Conservation (phyloP, 2,888 invertebrate species). For the Napeogenes inachia region DNA sequence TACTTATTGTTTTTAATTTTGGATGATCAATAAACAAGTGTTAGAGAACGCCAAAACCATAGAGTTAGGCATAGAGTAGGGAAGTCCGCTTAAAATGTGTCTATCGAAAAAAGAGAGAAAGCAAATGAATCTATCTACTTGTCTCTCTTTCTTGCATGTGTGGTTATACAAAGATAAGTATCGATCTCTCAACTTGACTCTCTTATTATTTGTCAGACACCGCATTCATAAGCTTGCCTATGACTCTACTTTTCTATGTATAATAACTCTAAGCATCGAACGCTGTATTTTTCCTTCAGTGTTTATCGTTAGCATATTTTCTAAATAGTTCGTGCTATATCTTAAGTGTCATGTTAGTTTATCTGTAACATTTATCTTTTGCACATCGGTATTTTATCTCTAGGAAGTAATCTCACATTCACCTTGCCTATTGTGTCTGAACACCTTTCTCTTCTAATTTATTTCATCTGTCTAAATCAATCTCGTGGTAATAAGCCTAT, state of each 20-base stretch:
- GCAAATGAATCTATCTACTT: no score
- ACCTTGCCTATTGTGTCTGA: conserved; percentile 44
- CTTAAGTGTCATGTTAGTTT: conserved; percentile 25
- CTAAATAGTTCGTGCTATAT: conserved; percentile 14
- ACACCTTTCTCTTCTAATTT: conserved; percentile 44
- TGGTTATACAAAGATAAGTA: no score
- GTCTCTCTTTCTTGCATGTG: no score
- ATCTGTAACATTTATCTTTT: conserved; percentile 44
- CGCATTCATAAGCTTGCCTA: no score
- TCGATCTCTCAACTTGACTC: no score
- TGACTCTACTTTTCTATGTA: no score
- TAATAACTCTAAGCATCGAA: not conserved
- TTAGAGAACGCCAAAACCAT: no score
- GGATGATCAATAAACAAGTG: no score
- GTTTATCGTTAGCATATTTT: conserved; percentile 9
- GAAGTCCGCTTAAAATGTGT: no score
- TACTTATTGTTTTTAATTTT: not conserved
- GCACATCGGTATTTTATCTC: conserved; percentile 47
- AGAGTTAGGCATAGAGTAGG: no score
- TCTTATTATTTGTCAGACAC: no score
- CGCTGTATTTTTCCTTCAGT: not conserved
- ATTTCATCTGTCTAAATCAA: conserved; percentile 50
- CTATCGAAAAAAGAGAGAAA: no score
- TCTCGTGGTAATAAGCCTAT: conserved; percentile 46
- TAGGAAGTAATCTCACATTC: conserved; percentile 45